Evolutionary conservation across 1,140 invertebrate species (phyloP), one percentile per base, ranked within the genome.

Genomic region (Asbolus verrucosus): DNA sequence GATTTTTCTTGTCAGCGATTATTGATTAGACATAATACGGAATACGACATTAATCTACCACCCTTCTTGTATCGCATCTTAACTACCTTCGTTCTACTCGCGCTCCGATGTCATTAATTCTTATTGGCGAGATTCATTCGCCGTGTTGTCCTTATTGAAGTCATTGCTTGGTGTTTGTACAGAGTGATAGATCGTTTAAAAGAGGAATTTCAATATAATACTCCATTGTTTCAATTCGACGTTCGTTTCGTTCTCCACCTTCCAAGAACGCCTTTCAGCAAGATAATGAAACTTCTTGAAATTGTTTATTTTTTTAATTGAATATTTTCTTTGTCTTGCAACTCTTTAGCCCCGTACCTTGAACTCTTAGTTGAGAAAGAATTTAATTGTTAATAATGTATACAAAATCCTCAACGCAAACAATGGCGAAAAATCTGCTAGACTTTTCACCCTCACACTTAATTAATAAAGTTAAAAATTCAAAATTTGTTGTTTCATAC

Each of bases 121-220:
- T 46, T 16, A 46, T 27, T 24, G 54, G 13, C 24, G 14, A 14
- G 9, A 16, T 21, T 38, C 8, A 61, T 31, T 61, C 33, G 13
- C 9, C 11, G 11, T 21, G 14, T 39, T 63, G 59, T 62, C 30
- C 36, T 62, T 16, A 36, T 19, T 62, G 30, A 62, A 38, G 31
- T 38, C 19, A 62, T 33, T 33, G 30, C 36, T n/a, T n/a, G n/a
- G n/a, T 63, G 61, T 63, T 63, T 63, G 61, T 63, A 41, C 33
- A 63, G 33, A 15, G 61, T 63, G 39, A 63, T 63, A 41, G 33
- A 63, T 63, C 31, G 61, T 39, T 63, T 63, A 41, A 63, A 38
- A 63, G 16, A 41, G 61, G 61, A 63, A 63, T 63, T 63, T 39
- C 61, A 61, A 61, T 61, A 61, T 33, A 27, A 27, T 59, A 30